Percentiles rank a stretch among this genome's conserved stretches.
These are phyloP conservation scores for Pantherophis vulpinus DNA, from an alignment of 2,797 vertebrate species.

Conservation along the genomic window DNA sequence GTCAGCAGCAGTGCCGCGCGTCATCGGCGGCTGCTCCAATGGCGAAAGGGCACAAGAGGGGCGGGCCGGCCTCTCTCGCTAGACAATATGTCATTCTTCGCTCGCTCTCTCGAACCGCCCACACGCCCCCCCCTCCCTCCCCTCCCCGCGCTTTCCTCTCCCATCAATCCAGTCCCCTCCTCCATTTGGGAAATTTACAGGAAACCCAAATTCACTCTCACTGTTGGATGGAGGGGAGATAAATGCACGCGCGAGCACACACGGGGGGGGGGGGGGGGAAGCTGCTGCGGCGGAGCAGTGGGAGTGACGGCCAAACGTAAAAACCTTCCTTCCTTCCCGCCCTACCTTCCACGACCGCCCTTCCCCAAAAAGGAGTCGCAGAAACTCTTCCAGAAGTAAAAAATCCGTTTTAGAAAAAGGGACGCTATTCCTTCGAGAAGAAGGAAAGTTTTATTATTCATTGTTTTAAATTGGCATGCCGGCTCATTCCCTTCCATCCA, in stretches of 20 bases:
- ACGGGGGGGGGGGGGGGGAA: fast-evolving
- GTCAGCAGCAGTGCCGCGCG: conserved; percentile 42
- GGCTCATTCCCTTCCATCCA: neutral
- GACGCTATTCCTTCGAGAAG: neutral
- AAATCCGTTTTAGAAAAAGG: too few species aligned
- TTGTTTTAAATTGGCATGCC: fast-evolving
- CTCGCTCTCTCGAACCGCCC: neutral
- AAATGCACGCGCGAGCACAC: neutral
- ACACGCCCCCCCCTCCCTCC: too few species aligned
- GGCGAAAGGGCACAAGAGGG: conserved; percentile 20
- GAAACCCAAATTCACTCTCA: neutral
- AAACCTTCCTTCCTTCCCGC: neutral
- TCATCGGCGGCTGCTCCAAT: conserved; percentile 50
- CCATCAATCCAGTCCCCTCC: neutral
- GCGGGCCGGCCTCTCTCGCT: conserved; percentile 2
- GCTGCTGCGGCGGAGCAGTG: neutral
- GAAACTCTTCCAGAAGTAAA: neutral
- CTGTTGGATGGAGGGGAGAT: too few species aligned
- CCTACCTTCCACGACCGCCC: neutral
- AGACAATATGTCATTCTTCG: conserved; percentile 23
- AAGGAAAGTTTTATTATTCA: neutral
- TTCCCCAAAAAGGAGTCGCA: neutral
- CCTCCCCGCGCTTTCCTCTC: neutral
- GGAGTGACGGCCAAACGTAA: neutral
- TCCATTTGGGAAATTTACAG: conserved; percentile 18